Evolutionary conservation across 1,140 invertebrate genomes (phyloP), one percentile per base, ranked within the genome.

Genomic region (Leucophenga varia): DNA sequence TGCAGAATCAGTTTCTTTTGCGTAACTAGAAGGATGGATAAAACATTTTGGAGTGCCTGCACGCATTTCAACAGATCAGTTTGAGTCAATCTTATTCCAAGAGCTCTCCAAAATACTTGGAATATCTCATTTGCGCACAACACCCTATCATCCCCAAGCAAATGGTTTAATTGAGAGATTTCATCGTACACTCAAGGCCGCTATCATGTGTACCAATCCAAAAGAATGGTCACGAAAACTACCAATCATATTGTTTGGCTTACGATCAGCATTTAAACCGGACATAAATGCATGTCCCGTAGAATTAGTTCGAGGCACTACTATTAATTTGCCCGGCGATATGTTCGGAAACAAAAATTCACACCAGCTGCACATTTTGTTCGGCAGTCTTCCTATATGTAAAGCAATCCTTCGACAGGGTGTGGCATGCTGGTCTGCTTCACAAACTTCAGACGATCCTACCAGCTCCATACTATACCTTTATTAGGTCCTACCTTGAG

Each of bases 151-250:
- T 37, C 71, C 74, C 6, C 41, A 50, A 17, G 45, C 56, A 0
- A 75, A 75, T 36, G 73, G 64, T 4, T 30, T 72, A 16, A 45
- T 76, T 7, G 72, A 76, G 46, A 34, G 63, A 4, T 54, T 52
- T 3, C 61, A 76, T 37, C 36, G 71, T 1, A 47, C 47, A 9
- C 22, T 76, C 2, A 76, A 77, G 41, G 34, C 49, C 9, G 31
- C 72, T 3, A 43, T 69, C 6, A 47, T 34, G 10, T 59, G 57
- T 39, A 52, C 57, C 22, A n/a, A 37, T 9, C 35, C 37, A 2
- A 32, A 31, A 4, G 32, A 30, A 0, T 78, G 76, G 74, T 36
- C 52, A 6, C 36, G 52, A n/a, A 41, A 48, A n/a, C n/a, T n/a
- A n/a, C n/a, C n/a, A n/a, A n/a, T n/a, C n/a, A n/a, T n/a, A n/a